These are phyloP conservation scores for Enchytraeus crypticus DNA, from an alignment of 2,888 invertebrate genomes.

Conservation along the genomic window DNA sequence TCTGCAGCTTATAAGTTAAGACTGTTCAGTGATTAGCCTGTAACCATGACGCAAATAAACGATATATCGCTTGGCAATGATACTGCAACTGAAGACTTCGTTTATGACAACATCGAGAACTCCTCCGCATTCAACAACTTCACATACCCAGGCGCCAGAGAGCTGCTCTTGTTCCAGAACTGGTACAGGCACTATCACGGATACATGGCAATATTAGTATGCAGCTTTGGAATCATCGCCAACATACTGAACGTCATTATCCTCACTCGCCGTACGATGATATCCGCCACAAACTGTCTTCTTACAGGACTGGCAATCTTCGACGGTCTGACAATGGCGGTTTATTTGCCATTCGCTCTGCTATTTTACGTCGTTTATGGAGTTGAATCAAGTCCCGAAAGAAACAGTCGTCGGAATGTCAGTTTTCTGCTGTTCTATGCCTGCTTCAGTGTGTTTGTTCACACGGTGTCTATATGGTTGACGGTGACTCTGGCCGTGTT, in stretches of 20 bases:
- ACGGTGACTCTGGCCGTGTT: slow-evolving; percentile 87
- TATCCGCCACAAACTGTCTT: slow-evolving; percentile 66
- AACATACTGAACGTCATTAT: slow-evolving; percentile 84
- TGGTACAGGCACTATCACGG: slow-evolving; percentile 58
- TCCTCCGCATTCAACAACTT: too few species aligned
- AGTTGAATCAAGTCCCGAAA: slow-evolving; percentile 26
- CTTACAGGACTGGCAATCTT: slow-evolving; percentile 76
- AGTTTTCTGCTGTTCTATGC: slow-evolving; percentile 63
- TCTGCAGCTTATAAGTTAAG: too few species aligned
- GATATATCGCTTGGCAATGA: too few species aligned
- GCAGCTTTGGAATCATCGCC: slow-evolving; percentile 76
- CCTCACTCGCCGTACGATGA: slow-evolving; percentile 72
- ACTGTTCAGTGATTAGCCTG: too few species aligned
- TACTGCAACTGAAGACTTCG: too few species aligned
- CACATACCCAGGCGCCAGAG: slow-evolving; percentile 13
- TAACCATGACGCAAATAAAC: too few species aligned
- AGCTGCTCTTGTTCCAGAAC: slow-evolving; percentile 1
- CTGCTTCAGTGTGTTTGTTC: slow-evolving; percentile 74
- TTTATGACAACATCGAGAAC: too few species aligned
- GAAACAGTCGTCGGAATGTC: slow-evolving; percentile 27
- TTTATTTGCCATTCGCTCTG: slow-evolving; percentile 80
- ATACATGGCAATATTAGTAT: slow-evolving; percentile 71
- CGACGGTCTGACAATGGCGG: slow-evolving; percentile 76
- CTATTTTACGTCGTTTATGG: slow-evolving; percentile 53
- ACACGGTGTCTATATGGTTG: slow-evolving; percentile 86